Base-by-base conservation (phyloP, 2,113 vertebrate genomes). In the Melanostigma gelatinosum region DNA sequence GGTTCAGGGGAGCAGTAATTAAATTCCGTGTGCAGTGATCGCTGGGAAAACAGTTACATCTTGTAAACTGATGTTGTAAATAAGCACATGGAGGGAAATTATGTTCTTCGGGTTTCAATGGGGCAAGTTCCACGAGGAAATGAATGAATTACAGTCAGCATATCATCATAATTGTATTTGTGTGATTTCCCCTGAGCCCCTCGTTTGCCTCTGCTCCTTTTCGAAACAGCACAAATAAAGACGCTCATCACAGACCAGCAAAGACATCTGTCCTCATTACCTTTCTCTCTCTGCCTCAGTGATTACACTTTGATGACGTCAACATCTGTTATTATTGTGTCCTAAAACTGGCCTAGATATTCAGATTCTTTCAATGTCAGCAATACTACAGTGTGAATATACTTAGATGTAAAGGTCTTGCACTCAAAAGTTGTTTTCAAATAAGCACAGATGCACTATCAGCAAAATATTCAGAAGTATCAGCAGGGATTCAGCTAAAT, bases 101-200 rank as follows among this genome's bases (percentile, higher is more conserved):
- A 72, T 11, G 73, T 73, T 65, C 20, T 72, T 64, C 9, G 5
- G 50, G 55, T 34, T 68, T 58, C 34, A 20, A 32, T 6, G 1
- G 6, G 40, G n/a, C 27, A 16, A 42, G 22, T 72, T 65, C n/a
- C 16, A 55, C 0, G 0, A 87, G 74, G 85, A 87, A 87, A 84
- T 85, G 60, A 83, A 80, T 72, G 61, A 77, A 83, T 87, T 85
- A 81, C 66, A 3, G 10, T 60, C 12, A 80, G 55, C 52, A 36
- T 61, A 61, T 85, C 65, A 34, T 42, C 63, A 3, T 90, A 81
- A 90, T 81, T 77, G 22, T 15, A 79, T 79, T 88, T 54, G 55
- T 65, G 63, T 88, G 83, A 80, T 87, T 87, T 88, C 86, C 82
- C 87, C 0, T 1, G 76, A 78, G 82, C 54, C 55, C 22, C 16